Evolutionary conservation across 2,113 vertebrate genomes (phyloP).

Genomic region (Capricornis sumatraensis): DNA sequence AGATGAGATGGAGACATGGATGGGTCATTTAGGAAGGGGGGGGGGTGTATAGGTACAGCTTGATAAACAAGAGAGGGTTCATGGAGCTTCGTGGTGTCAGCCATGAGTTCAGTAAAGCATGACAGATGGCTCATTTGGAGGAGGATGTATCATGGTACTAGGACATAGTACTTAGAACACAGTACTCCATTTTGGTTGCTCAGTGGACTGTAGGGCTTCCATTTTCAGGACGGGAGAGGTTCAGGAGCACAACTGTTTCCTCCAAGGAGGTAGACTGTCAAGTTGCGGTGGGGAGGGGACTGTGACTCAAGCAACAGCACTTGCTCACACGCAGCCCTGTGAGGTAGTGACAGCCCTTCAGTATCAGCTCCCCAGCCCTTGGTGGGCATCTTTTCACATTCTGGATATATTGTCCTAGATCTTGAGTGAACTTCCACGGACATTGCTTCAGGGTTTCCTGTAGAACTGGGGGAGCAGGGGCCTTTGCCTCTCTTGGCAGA

Average conservation of each 20-base stretch:
- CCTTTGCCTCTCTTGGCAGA: background rate
- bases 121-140: background rate
- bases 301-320: background rate
- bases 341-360: background rate
- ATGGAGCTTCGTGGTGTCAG: background rate
- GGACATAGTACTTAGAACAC: background rate
- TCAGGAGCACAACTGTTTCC: background rate
- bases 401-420: background rate
- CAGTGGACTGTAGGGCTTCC: background rate
- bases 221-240: background rate
- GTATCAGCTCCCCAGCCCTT: background rate
- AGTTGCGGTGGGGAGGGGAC: background rate
- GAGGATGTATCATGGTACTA: background rate
- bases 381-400: background rate
- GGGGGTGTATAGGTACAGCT: background rate
- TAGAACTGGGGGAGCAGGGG: too few relatives aligned
- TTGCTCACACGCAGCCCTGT: background rate
- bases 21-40: background rate
- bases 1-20: background rate
- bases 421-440: background rate
- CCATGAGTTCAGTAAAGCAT: background rate
- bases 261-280: background rate
- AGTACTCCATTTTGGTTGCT: background rate
- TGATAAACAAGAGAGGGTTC: background rate
- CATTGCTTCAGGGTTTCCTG: background rate